Evolutionary conservation across 2,113 vertebrate genomes (phyloP), one percentile per base, ranked within the genome.

Genomic region (Syngnathus typhle): DNA sequence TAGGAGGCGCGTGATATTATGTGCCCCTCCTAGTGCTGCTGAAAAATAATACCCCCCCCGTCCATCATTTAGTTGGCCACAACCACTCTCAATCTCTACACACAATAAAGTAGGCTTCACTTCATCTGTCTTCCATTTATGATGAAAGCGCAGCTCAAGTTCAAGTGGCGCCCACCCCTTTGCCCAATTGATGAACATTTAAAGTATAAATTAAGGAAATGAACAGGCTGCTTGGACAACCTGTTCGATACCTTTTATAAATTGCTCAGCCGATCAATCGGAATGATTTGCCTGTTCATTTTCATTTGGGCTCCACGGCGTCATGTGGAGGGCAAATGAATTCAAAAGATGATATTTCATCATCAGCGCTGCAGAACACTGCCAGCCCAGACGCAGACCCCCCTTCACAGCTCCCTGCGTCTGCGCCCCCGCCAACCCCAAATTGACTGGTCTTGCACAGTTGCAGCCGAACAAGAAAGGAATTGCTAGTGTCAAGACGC

Each of bases 401-500:
- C 89, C 91, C 90, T 5, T n/a, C 23, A 4, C 76, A 75, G 67
- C 69, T 41, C 10, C 74, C 72, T 60, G 49, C 12, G 79, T 79
- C 23, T 47, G 87, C 80, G 76, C 89, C 92, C 90, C 69, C 90
- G 92, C 89, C 93, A 91, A 90, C 92, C 95, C 93, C 91, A 93
- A 93, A 98, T 98, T 93, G 96, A 98, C 96, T 94, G 94, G 93
- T 95, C 92, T 94, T 95, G 95, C 95, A 92, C 94, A 97, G 95
- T 95, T 96, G 97, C 95, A 94, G 96, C 95, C 88, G 94, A 96
- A 94, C 93, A 94, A 95, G 95, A 96, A 89, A 98, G 95, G 95
- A 97, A 98, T 98, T 96, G 96, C 96, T 95, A 95, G 96, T 99
- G 97, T 99, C 97, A 99, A 98, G 94, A 95, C 93, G 91, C 94